Evolutionary conservation across 2,797 vertebrate species (phyloP).

Genomic region (Ctenopoma multispine): DNA sequence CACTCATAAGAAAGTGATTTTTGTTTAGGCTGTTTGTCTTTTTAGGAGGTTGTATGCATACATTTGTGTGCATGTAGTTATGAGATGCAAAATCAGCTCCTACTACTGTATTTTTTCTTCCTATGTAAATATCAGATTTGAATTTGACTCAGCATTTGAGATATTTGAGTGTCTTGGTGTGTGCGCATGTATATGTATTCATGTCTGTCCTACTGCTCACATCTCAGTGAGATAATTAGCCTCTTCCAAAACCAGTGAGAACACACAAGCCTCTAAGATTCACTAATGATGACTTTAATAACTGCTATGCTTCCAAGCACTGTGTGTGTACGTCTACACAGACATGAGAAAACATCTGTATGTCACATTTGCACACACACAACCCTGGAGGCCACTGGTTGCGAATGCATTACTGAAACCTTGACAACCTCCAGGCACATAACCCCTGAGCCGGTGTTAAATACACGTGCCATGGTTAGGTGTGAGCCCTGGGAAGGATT

Average conservation of each 20-base stretch:
- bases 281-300: conserved; percentile 67
- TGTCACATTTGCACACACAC: conserved; percentile 14
- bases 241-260: conserved; percentile 43
- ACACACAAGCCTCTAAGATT: conserved; percentile 51
- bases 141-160: conserved; percentile 51
- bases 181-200: background rate
- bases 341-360: conserved; percentile 22
- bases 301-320: conserved; percentile 10
- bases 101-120: conserved; percentile 58
- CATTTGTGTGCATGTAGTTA: conserved; percentile 16
- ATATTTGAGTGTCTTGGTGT: conserved; percentile 18
- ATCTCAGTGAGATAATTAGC: conserved; percentile 62
- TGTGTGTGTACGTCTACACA: background rate
- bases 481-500: conserved; percentile 21
- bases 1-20: conserved; percentile 20
- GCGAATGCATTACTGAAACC: conserved; percentile 5
- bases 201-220: conserved; percentile 40
- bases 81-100: conserved; percentile 46
- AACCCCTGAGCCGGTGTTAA: conserved; percentile 40
- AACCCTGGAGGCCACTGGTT: background rate
- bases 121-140: conserved; percentile 63
- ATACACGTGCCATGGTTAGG: conserved; percentile 11
- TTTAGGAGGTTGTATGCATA: background rate
- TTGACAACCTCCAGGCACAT: conserved; percentile 20
- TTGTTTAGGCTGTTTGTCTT: conserved; percentile 18